Evolutionary conservation across 1,140 invertebrate species (phyloP).

Genomic region (Aphaenogaster floridana): DNA sequence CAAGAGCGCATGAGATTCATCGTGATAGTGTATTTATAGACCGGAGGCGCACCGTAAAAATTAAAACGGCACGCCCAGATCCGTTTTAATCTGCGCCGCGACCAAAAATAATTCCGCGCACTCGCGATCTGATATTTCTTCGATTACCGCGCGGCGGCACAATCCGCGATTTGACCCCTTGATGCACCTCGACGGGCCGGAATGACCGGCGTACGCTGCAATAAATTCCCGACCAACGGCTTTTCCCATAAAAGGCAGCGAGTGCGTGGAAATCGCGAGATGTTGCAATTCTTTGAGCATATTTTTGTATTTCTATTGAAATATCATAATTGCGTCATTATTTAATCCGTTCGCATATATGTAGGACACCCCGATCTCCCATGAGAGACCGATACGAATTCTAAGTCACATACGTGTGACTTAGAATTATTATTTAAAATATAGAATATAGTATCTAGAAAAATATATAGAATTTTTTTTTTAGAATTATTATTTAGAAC

Average conservation of each 20-base stretch:
- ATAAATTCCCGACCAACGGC: not conserved
- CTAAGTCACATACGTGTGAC: not conserved
- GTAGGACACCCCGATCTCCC: not conserved
- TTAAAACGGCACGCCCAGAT: constrained; percentile 65
- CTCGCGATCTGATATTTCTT: constrained; percentile 33
- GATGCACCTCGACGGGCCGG: not conserved
- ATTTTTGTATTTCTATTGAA: constrained; percentile 4
- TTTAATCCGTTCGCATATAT: not conserved
- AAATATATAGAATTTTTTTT: not conserved
- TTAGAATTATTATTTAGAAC: no score
- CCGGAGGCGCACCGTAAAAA: constrained; percentile 53
- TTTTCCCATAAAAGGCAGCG: constrained; percentile 6
- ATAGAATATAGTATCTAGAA: not conserved
- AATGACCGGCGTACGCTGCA: constrained; percentile 11
- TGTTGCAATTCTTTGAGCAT: constrained; percentile 4
- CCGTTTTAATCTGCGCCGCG: constrained; percentile 28
- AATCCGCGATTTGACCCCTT: constrained; percentile 14
- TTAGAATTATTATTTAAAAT: constrained; percentile 2
- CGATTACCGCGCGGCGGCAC: not conserved
- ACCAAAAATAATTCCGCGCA: constrained; percentile 29
- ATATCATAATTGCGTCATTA: not conserved
- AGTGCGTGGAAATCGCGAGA: constrained; percentile 12
- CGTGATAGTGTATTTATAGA: constrained; percentile 63
- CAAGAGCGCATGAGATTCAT: constrained; percentile 68
- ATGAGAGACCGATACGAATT: no score